Base-by-base conservation (phyloP, 2,888 invertebrate species). In the Trachelus troglodyta region DNA sequence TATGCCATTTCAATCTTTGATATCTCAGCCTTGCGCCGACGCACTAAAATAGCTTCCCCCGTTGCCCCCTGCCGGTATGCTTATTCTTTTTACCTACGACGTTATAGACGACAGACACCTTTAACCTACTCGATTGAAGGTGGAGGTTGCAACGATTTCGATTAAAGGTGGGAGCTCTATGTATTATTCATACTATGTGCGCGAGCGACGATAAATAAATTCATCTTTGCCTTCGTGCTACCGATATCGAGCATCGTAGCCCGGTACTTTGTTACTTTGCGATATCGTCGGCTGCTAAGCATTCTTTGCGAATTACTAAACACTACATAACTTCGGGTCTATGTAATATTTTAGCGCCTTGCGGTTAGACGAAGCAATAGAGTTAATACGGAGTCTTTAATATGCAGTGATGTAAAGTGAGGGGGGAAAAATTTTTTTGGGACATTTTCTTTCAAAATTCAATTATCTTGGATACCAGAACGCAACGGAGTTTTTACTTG, bases 181-280 rank as follows among this genome's bases (percentile, higher is more conserved):
- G 71, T 71, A 33, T 71, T 71, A 71, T 71, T 71, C 71, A 71
- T 71, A 23, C 71, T 2, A 71, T 71, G 71, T 23, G 71, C 34
- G 71, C 71, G 71, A 71, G 71, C 71, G 23, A 34, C 71, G 31
- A 34, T 34, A 34, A 34, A 71, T 71, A 71, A 71, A 71, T 71
- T 71, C 71, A 71, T 71, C 71, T 71, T 34, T 71, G 33, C 71
- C 33, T 34, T 31, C 71, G 71, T 33, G 23, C 23, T 23, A 23
- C 23, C 56, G 23, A 56, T 56, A 56, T 23, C 56, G 56, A 56
- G 23, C 56, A 56, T 56, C 56, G 56, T 56, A 56, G 56, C 56
- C 23, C 56, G 56, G 56, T 23, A 56, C 56, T 56, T 56, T 23
- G 56, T 56, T 56, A 56, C 56, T 56, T 56, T 9, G 56, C 23